Conservation (phyloP, 2,888 invertebrate species). For the Antheraea assamensis region DNA sequence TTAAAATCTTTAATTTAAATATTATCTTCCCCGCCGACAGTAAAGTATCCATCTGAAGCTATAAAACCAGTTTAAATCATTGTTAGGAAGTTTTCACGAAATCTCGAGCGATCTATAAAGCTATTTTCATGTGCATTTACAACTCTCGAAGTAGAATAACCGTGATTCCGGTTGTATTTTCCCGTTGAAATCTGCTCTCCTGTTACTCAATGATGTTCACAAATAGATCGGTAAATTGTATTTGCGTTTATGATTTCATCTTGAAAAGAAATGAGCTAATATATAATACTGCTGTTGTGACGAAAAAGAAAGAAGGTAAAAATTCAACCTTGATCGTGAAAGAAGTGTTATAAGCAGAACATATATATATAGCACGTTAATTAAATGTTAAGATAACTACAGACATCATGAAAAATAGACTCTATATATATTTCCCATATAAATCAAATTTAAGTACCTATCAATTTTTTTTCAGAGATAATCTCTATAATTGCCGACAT, state of each 20-base stretch:
- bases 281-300: not conserved
- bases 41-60: not conserved
- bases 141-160: constrained; percentile 31
- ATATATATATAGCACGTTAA: no score
- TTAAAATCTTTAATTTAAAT: constrained; percentile 5
- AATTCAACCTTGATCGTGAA: not conserved
- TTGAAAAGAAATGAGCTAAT: not conserved
- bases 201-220: constrained; percentile 18
- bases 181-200: constrained; percentile 28
- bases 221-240: constrained; percentile 29
- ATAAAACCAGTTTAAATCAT: constrained; percentile 28
- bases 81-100: constrained; percentile 35
- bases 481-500: no score
- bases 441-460: no score
- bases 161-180: constrained; percentile 24
- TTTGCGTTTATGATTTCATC: constrained; percentile 12
- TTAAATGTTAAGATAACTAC: no score
- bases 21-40: not conserved
- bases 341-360: no score
- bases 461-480: no score
- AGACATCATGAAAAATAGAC: no score
- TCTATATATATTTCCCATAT: no score
- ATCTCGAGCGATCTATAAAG: constrained; percentile 44
- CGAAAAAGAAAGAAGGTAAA: not conserved
- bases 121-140: constrained; percentile 58